Evolutionary conservation across 92 coral and sea anemone genomes (phyloP), one percentile per base, ranked within the genome.

Genomic region (Parazoanthus atlanticus): DNA sequence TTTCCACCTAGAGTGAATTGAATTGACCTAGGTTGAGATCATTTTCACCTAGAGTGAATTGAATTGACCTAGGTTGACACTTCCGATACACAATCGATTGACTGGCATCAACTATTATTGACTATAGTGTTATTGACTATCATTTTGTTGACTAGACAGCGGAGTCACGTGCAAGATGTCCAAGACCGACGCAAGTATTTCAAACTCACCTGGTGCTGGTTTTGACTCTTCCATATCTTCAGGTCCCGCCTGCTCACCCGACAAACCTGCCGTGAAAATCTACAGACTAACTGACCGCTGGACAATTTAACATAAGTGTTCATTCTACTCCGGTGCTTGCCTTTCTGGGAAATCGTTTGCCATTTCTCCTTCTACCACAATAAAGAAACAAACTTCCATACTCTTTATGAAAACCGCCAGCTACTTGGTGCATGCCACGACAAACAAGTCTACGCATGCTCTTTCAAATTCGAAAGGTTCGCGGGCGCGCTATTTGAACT

Each of bases 401-500:
- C 66, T 41, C 47, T 76, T 89, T 78, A 46, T 58, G 30, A 34
- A 46, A 9, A 19, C n/a, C 0, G 13, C 16, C 56, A 1, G 17
- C 46, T 40, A 76, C 80, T 76, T 76, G 32, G 33, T 76, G 28
- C 36, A 76, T 33, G 46, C 58, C 80, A 16, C 3, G 8, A 32
- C 46, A 66, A 23, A 21, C 8, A 8, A 23, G 28, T 46, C 56
- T 56, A 71, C 89, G 89, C 88, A 83, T 83, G 84, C 84, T 29
- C 87, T 43, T 41, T 46, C 49, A 10, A 46, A 46, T 17, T 6
- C 31, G 26, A 46, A 2, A 71, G 19, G 43, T 74, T 81, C 85
- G 90, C 90, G 87, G 90, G 90, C 93, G 87, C 90, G 64, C 46
- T 23, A 47, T 64, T 65, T 49, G 41, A 81, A 77, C 17, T 12